phyloP scores from a whole-genome alignment of 2,113 vertebrate genomes.

The Mugil cephalus region DNA sequence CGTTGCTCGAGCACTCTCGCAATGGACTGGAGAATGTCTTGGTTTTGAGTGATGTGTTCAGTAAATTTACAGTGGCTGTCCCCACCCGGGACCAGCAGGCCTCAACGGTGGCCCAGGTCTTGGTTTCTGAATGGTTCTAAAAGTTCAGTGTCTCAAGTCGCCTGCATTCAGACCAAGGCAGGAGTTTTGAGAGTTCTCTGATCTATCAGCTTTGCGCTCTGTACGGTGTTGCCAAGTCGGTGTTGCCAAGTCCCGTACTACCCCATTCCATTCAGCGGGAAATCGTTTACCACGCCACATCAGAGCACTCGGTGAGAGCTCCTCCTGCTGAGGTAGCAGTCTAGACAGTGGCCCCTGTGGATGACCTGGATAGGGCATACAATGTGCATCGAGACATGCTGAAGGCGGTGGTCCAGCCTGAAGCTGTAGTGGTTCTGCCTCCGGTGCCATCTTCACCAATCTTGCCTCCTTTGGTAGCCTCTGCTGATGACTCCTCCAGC shows the following conservation, averaged over 20 bases:
- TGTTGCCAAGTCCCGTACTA: no score
- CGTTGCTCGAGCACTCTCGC: neutral
- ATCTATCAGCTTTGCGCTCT: neutral
- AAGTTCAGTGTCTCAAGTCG: neutral
- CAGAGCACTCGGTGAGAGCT: no score
- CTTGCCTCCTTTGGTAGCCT: neutral
- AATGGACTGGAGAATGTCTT: conserved; percentile 16
- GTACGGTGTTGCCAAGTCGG: neutral
- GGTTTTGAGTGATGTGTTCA: conserved; percentile 1
- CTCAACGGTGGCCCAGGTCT: neutral
- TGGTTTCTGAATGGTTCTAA: conserved; percentile 8
- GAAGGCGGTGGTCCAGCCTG: neutral
- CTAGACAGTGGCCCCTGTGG: no score
- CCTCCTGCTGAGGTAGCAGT: no score
- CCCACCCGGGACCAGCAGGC: neutral
- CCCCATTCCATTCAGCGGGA: no score
- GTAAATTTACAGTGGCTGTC: neutral
- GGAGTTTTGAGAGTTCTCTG: conserved; percentile 1
- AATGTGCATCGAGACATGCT: neutral
- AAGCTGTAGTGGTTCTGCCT: neutral
- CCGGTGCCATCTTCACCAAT: neutral
- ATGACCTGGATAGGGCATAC: no score
- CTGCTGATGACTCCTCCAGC: neutral
- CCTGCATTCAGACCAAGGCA: conserved; percentile 1
- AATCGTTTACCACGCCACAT: no score